Conservation (phyloP, 2,888 invertebrate species). For the Oxystoma pomonae region DNA sequence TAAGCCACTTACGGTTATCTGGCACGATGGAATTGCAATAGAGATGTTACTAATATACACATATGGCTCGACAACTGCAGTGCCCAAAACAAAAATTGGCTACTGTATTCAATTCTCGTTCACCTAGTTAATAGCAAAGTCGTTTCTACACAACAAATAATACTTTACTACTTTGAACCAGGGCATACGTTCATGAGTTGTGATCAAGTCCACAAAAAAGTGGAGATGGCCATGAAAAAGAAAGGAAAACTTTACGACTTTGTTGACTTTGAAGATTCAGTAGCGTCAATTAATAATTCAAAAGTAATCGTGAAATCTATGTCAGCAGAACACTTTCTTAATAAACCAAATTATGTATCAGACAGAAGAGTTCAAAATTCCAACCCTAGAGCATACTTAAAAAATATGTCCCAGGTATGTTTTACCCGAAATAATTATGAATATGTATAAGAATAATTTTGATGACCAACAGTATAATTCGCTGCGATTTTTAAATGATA, state of each 20-base stretch:
- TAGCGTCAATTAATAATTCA: slow-evolving; percentile 6
- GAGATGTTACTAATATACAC: slow-evolving; percentile 3
- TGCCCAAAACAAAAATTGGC: slow-evolving; percentile 7
- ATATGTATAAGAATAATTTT: slow-evolving; percentile 1
- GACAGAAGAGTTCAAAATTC: slow-evolving; percentile 7
- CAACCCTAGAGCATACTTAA: slow-evolving; percentile 7
- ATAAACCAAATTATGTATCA: slow-evolving; percentile 5
- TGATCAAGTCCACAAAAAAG: slow-evolving; percentile 5
- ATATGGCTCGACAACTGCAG: slow-evolving; percentile 4
- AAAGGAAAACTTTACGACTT: slow-evolving; percentile 11
- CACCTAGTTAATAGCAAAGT: slow-evolving; percentile 2
- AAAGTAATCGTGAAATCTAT: slow-evolving; percentile 10
- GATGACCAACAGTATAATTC: slow-evolving; percentile 4
- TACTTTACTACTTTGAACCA: neutral
- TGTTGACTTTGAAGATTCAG: slow-evolving; percentile 6
- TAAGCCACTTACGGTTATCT: slow-evolving; percentile 2
- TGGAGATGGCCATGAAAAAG: slow-evolving; percentile 7
- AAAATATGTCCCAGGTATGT: slow-evolving; percentile 7
- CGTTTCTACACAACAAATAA: neutral
- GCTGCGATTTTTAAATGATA: neutral
- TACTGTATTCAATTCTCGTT: neutral
- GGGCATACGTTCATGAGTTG: neutral
- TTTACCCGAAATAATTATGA: slow-evolving; percentile 3
- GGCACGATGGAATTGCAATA: slow-evolving; percentile 6
- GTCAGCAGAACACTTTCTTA: slow-evolving; percentile 4